Conservation (phyloP, 1,140 invertebrate genomes). For the Temnothorax longispinosus region DNA sequence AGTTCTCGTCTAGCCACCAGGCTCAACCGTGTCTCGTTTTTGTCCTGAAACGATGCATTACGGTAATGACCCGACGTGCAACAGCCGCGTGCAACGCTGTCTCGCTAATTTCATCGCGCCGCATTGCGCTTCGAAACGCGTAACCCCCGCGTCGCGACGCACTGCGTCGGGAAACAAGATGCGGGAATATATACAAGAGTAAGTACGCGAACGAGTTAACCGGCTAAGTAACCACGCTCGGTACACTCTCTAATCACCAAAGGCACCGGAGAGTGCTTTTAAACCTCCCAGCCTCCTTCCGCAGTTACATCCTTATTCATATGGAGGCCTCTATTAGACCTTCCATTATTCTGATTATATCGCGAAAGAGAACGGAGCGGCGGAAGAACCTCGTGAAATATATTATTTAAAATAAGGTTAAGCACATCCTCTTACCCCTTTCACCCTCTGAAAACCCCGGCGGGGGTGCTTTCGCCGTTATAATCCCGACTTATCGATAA, state of each 20-base stretch:
- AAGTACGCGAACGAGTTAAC: constrained; percentile 19
- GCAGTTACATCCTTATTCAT: constrained; percentile 56
- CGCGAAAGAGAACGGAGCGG: neutral
- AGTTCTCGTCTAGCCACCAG: neutral
- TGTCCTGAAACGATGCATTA: constrained; percentile 34
- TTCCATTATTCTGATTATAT: constrained; percentile 58
- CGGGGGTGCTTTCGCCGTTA: neutral
- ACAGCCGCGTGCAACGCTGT: neutral
- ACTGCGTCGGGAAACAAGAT: constrained; percentile 1
- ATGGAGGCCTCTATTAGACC: constrained; percentile 36
- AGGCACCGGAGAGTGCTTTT: constrained; percentile 61
- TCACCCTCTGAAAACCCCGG: neutral
- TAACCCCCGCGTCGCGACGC: constrained; percentile 6
- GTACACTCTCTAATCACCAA: constrained; percentile 61
- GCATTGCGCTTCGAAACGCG: constrained; percentile 26
- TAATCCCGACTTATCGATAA: constrained; percentile 15
- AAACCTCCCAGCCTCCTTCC: constrained; percentile 39
- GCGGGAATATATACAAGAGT: neutral
- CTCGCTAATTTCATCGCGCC: constrained; percentile 38
- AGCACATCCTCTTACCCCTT: neutral
- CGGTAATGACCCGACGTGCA: constrained; percentile 40
- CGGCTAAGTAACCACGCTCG: constrained; percentile 52
- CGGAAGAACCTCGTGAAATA: constrained; percentile 21
- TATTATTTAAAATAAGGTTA: constrained; percentile 38
- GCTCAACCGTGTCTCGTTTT: constrained; percentile 9